Conservation (phyloP, 2,888 invertebrate species). For the Conchocele bisecta region DNA sequence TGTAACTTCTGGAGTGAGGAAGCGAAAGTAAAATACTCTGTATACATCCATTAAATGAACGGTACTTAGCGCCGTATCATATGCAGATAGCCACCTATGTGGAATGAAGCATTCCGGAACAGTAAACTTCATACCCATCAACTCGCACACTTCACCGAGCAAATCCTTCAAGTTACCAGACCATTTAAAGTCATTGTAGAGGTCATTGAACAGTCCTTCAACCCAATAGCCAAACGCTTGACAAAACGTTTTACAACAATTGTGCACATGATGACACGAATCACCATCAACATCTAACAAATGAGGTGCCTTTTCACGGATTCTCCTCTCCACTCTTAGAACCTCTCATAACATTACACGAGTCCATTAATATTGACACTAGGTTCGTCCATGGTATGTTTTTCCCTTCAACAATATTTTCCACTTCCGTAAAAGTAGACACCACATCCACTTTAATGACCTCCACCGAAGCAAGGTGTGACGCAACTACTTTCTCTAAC, state of each 20-base stretch:
- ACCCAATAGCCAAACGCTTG: constrained; percentile 49
- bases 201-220: constrained; percentile 45
- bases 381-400: constrained; percentile 62
- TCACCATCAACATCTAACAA: constrained; percentile 68
- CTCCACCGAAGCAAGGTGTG: constrained; percentile 46
- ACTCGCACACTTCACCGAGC: constrained; percentile 38
- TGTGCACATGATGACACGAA: constrained; percentile 65
- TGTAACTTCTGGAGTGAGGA: not conserved
- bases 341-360: constrained; percentile 62
- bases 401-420: constrained; percentile 32
- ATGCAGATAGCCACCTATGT: constrained; percentile 56
- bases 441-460: constrained; percentile 32
- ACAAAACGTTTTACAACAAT: constrained; percentile 57
- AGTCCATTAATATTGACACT: constrained; percentile 60
- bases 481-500: constrained; percentile 25
- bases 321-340: constrained; percentile 58
- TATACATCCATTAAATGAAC: constrained; percentile 22
- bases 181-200: constrained; percentile 57
- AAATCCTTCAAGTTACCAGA: constrained; percentile 42
- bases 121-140: constrained; percentile 39
- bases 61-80: no score
- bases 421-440: constrained; percentile 27
- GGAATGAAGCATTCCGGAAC: constrained; percentile 41
- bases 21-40: not conserved
- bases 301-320: constrained; percentile 54